Evolutionary conservation across 2,797 vertebrate species (phyloP), one percentile per base, ranked within the genome.

Genomic region (Okamejei kenojei): DNA sequence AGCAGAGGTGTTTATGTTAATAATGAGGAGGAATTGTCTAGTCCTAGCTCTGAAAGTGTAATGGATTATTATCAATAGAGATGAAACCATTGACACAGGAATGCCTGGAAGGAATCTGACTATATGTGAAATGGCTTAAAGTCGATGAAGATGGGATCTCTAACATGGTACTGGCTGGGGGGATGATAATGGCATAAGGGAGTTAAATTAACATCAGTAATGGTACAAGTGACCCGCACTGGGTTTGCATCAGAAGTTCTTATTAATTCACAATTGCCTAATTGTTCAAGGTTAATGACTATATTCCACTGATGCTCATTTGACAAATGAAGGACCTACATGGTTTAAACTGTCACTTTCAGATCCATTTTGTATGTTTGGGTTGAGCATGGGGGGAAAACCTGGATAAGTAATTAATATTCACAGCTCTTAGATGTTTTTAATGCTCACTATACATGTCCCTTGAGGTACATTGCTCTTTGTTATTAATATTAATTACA

Each of bases 181-280:
- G 21, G 71, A 54, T 10, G 26, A 7, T 54, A 54, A 54, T 38
- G 54, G 90, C 90, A 54, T 26, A 23, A 92, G 90, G 32, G 71
- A 76, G 68, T 71, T 92, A 23, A 92, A 74, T 76, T 76, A 92
- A 92, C 32, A 92, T 54, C 90, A 92, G 38, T 54, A 15, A 88
- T 74, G 90, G 45, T 92, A 29, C 35, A 73, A 73, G 68, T 90
- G 68, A 90, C 65, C 35, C 88, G 11, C 68, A 54, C 23, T 74
- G 68, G 35, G 23, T 92, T 71, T 76, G 90, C 65, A 45, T 90
- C 86, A 90, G 65, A 68, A 38, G 86, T 90, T 35, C 65, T 90
- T 76, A 76, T 92, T 92, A 92, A 92, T 92, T 92, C 90, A 92
- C 35, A 54, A 9, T 92, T 76, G 90, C 38, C 73, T 26, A 92